Evolutionary conservation across 2,888 invertebrate species (phyloP), one percentile per base, ranked within the genome.

Genomic region (Ceraclea dissimilis): DNA sequence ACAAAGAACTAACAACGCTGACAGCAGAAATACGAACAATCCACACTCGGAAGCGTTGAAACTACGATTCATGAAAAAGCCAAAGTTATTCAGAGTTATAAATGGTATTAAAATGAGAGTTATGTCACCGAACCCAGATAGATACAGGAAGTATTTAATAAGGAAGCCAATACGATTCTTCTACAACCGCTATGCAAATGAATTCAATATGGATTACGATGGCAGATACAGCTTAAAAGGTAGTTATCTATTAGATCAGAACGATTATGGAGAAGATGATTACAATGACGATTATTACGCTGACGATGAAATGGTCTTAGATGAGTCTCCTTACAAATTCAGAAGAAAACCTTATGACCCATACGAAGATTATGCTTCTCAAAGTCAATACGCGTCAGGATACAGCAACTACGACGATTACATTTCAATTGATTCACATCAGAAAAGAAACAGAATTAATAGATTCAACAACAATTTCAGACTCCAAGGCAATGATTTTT

Each of bases 21-120:
- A 13, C 2, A 16, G 39, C 13, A 16, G 39, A n/a, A 13, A 16
- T 8, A 1, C 52, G 11, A 52, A 52, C 2, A 53, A 50, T 53
- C 60, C 62, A 18, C 62, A 57, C 49, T 62, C 52, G 43, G 62
- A 62, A 51, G 49, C 62, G 20, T 47, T 62, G 43, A 52, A 51
- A n/a, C 52, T 50, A n/a, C 56, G 52, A 54, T 43, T 52, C 19
- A 20, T 39, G 2, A 53, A 54, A 48, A 48, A 19, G 19, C 57
- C 59, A 21, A 57, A 51, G 26, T 47, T 62, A 13, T 62, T 58
- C 33, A 53, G 62, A 52, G 49, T 62, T 16, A 44, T 58, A 5
- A 62, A 58, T 18, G 62, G 62, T 5, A 44, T 54, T 8, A 62
- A 60, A 56, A 56, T 52, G 4, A 44, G 60, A 56, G 54, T 62